Evolutionary conservation across 2,113 vertebrate species (phyloP).

Genomic region (Coreoperca whiteheadi): DNA sequence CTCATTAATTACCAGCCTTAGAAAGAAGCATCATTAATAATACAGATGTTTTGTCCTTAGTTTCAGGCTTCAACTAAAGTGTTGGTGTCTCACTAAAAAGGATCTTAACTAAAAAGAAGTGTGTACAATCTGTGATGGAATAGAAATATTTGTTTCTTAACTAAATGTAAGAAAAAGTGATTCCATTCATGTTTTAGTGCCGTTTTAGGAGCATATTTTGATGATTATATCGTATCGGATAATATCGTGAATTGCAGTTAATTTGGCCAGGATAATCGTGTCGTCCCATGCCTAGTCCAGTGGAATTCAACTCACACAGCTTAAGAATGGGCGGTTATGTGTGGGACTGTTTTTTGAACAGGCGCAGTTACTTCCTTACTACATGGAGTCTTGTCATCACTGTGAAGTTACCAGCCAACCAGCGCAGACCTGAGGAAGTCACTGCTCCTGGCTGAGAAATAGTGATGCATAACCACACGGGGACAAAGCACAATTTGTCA

Average conservation of each 20-base stretch:
- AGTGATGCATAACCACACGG: background rate
- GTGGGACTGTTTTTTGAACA: background rate
- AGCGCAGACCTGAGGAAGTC: background rate
- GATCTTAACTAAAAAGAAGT: too few species aligned
- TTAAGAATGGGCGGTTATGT: background rate
- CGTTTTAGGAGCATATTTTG: too few species aligned
- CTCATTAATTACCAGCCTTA: constrained; percentile 1
- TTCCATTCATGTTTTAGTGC: too few species aligned
- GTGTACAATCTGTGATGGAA: too few species aligned
- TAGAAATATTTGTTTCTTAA: too few species aligned
- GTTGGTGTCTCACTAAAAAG: background rate
- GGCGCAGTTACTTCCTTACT: background rate
- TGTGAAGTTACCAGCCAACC: background rate
- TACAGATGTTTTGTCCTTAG: background rate
- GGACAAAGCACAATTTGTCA: background rate
- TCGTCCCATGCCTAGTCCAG: background rate
- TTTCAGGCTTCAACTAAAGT: background rate
- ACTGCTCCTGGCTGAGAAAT: background rate
- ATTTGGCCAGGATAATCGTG: too few species aligned
- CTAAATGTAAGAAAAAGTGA: too few species aligned
- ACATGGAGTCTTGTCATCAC: background rate
- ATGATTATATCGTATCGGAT: too few species aligned
- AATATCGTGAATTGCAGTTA: too few species aligned
- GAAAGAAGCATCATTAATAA: background rate
- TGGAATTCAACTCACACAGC: constrained; percentile 20